Base-by-base conservation (phyloP, 2,888 invertebrate species). In the Thereva nobilitata region DNA sequence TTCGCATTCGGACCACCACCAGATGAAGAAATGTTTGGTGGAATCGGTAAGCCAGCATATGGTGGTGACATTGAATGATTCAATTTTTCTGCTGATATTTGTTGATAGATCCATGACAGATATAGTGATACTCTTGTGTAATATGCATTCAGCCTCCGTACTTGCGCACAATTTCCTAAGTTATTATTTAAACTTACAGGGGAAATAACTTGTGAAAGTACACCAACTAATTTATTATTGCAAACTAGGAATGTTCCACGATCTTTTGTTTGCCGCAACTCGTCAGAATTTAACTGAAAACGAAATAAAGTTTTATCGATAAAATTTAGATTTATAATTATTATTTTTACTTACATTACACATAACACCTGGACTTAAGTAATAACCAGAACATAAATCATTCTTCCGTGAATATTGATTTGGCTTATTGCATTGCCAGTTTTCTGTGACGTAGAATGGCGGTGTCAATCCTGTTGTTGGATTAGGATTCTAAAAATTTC, bases 331-430 rank as follows among this genome's bases (percentile, higher is more conserved):
- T 23, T 23, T 2, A n/a, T n/a, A n/a, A n/a, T n/a, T n/a, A n/a
- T n/a, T n/a, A 23, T 23, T 23, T 37, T 6, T 40, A 72, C 72
- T 71, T 71, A 75, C 75, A 10, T 66, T 53, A 49, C 73, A 74
- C 47, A 68, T 67, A 4, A 67, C 67, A 23, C 57, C 71, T 7
- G 69, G 63, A 34, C 71, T 71, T 5, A 72, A 63, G 34, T 72
- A 53, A 64, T 73, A 74, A 7, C 53, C 56, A 1, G 74, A 72
- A 41, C 75, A 75, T 6, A 75, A 70, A 56, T 75, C 74, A 42
- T 66, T 23, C 23, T 23, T 23, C 23, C 23, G 23, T 23, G 23
- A 23, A 23, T 23, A 23, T 23, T 23, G 23, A 2, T 23, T 23
- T 23, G 23, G 23, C 23, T 23, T 23, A 23, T 23, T 23, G 23